Evolutionary conservation across 2,797 vertebrate species (phyloP).

Genomic region (Myotis findleyi): DNA sequence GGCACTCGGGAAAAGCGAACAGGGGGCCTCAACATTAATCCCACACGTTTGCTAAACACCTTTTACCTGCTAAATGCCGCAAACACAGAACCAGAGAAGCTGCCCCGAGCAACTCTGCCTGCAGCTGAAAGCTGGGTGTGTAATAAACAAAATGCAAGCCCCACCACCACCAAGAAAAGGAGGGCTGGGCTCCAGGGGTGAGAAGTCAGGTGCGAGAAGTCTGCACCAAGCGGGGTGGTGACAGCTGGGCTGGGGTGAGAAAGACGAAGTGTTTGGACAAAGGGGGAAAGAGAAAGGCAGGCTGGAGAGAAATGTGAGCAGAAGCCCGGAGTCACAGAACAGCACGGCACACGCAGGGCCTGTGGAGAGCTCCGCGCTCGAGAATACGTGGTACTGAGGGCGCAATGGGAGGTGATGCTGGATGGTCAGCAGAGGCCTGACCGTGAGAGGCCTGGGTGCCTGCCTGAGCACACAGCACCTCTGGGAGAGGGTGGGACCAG

Average conservation of each 20-base stretch:
- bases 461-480: neutral
- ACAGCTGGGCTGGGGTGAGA: neutral
- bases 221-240: neutral
- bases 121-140: neutral
- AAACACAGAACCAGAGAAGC: neutral
- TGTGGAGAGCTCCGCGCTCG: neutral
- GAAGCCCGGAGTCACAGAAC: neutral
- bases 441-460: neutral
- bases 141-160: neutral
- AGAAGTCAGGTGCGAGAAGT: neutral
- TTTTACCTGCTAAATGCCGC: neutral
- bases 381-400: accelerated
- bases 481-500: neutral
- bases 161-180: neutral
- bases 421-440: neutral
- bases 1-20: neutral
- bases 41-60: neutral
- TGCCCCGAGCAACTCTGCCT: neutral
- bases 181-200: neutral
- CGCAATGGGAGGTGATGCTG: accelerated
- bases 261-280: neutral
- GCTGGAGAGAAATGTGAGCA: neutral
- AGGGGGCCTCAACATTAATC: neutral
- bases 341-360: neutral
- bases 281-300: neutral